A percentile compares a stretch with the other conserved stretches of the same genome.
These are phyloP conservation scores for Anarsia innoxiella DNA, from an alignment of 2,888 invertebrate species.

Conservation along the genomic window DNA sequence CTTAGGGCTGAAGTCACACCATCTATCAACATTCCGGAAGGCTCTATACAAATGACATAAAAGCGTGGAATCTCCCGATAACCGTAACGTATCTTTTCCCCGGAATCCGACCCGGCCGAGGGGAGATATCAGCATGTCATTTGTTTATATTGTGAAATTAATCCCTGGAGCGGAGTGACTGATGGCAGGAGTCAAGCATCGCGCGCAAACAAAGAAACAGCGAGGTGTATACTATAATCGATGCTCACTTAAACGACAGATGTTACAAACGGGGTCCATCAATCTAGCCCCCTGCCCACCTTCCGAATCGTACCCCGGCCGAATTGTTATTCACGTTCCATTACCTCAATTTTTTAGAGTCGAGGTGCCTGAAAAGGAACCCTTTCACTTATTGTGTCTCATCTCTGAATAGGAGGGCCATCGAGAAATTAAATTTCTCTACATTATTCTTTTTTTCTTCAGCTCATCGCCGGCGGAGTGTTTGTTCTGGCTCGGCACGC, in stretches of 20 bases:
- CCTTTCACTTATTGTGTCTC: constrained; percentile 70
- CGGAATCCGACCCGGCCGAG: constrained; percentile 14
- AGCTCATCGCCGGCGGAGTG: constrained; percentile 21
- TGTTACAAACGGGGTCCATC: constrained; percentile 72
- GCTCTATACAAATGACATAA: constrained; percentile 41
- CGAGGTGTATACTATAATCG: constrained; percentile 67
- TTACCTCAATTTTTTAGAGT: constrained; percentile 72
- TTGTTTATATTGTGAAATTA: constrained; percentile 61
- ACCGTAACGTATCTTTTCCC: constrained; percentile 35
- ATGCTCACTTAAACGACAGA: constrained; percentile 73
- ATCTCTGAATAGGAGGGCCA: constrained; percentile 56
- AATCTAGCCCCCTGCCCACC: constrained; percentile 52
- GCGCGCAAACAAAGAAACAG: constrained; percentile 64
- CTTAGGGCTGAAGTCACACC: constrained; percentile 18
- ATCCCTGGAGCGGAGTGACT: constrained; percentile 50
- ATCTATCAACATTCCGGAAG: constrained; percentile 44
- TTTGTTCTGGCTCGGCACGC: constrained; percentile 26
- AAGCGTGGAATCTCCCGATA: constrained; percentile 34
- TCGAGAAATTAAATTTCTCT: constrained; percentile 60
- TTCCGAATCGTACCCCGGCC: constrained; percentile 34
- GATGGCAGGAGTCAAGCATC: constrained; percentile 58
- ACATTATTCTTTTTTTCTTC: constrained; percentile 45
- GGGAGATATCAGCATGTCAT: constrained; percentile 55
- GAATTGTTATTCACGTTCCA: constrained; percentile 74
- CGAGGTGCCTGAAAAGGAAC: constrained; percentile 65